phyloP scores from a whole-genome alignment of 2,888 invertebrate species.

The Myopa testacea region DNA sequence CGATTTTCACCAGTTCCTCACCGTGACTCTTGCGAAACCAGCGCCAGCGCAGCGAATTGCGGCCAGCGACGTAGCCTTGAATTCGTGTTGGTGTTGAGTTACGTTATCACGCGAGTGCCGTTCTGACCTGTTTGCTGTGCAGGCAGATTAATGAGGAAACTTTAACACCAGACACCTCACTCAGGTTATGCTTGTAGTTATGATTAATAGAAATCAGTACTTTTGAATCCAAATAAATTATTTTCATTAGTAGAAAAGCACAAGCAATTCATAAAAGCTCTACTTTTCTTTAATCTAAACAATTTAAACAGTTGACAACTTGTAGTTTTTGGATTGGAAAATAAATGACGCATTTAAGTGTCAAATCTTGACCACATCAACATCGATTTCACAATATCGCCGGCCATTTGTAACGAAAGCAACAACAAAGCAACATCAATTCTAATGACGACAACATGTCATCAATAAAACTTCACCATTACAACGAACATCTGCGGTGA shows the following conservation, averaged over 20 bases:
- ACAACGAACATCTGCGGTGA: too few relatives aligned
- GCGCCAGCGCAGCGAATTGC: neutral
- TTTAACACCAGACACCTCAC: neutral
- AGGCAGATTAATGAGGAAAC: too few relatives aligned
- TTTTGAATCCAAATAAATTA: neutral
- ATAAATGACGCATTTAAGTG: too few relatives aligned
- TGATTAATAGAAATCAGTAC: neutral
- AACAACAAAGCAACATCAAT: too few relatives aligned
- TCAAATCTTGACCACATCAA: too few relatives aligned
- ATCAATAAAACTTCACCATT: too few relatives aligned
- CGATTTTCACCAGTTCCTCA: neutral
- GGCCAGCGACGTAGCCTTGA: conserved; percentile 1
- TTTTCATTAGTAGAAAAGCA: neutral
- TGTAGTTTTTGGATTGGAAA: too few relatives aligned
- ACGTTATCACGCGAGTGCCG: neutral
- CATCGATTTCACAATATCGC: too few relatives aligned
- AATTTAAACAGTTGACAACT: neutral
- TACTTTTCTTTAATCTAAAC: neutral
- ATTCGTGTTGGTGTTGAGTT: neutral
- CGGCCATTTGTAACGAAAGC: too few relatives aligned
- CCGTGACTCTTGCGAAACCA: neutral
- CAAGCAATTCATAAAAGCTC: neutral
- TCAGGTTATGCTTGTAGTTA: neutral
- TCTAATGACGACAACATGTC: too few relatives aligned
- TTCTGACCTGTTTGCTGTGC: neutral